Conservation (phyloP, 2,888 invertebrate genomes). For the Graphium colonna region DNA sequence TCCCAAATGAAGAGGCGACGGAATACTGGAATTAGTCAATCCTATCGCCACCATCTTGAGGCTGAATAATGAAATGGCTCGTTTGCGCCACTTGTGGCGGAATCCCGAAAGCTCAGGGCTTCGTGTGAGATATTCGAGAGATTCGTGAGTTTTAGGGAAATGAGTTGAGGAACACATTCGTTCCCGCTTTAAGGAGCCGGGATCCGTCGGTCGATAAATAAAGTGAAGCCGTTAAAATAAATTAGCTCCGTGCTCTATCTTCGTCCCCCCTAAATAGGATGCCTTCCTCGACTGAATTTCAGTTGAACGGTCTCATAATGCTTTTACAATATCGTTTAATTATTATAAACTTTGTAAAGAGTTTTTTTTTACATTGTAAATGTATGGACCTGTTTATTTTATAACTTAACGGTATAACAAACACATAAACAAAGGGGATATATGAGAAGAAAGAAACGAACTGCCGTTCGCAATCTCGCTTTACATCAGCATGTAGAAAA, state of each 20-base stretch:
- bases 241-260: slow-evolving; percentile 67
- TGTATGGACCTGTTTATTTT: too few species aligned
- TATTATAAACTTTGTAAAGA: too few species aligned
- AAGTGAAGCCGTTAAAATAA: slow-evolving; percentile 60
- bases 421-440: slow-evolving; percentile 8
- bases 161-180: slow-evolving; percentile 66
- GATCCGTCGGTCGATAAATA: slow-evolving; percentile 58
- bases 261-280: slow-evolving; percentile 35
- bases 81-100: slow-evolving; percentile 48
- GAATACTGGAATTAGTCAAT: slow-evolving; percentile 74
- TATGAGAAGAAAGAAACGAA: not conserved
- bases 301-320: slow-evolving; percentile 33
- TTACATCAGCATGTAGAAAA: not conserved
- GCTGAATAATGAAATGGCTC: slow-evolving; percentile 77
- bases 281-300: not conserved
- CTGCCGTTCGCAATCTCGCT: too few species aligned
- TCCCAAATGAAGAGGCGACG: slow-evolving; percentile 64
- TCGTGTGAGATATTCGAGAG: slow-evolving; percentile 69
- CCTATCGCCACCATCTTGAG: slow-evolving; percentile 65
- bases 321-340: not conserved
- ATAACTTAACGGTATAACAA: too few species aligned
- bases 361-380: too few species aligned
- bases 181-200: slow-evolving; percentile 47
- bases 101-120: slow-evolving; percentile 73
- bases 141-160: slow-evolving; percentile 75